Evolutionary conservation across 2,888 invertebrate genomes (phyloP), one percentile per base, ranked within the genome.

Genomic region (Clostera curtula): DNA sequence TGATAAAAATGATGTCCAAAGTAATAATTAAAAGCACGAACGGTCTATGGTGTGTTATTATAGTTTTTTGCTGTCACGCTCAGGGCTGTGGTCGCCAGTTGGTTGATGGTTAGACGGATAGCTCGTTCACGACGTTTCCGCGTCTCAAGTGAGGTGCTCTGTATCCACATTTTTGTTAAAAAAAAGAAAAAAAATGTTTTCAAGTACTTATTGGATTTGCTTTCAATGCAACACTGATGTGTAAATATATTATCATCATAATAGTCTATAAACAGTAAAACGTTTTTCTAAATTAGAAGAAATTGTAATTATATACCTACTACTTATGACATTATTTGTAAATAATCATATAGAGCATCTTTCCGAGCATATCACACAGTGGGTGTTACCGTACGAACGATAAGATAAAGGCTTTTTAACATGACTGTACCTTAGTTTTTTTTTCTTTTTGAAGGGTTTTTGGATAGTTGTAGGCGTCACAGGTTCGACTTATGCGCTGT

Each of bases 391-490:
- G 43, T 34, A 24, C 46, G 36, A 47, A 48, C 36, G 34, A 50
- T 44, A 47, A 47, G 51, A 55, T 59, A 60, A 59, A 50, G 49
- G 44, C 40, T 59, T 59, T 59, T 58, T 58, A 54, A 59, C 59
- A 49, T 51, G 52, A 56, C 43, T 43, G 40, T 55, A 55, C 49
- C 37, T 45, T 34, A 34, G 24, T 3, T 2, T 19, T 28, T 38
- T 36, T 49, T 34, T 10, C 10, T 23, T 23, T 23, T 23, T 22
- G 12, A 22, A 4, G 7, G 9, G 10, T 23, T 23, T 23, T 23
- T 15, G 23, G 14, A 15, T 15, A 23, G 23, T 23, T 6, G 14
- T 15, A 9, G 15, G 6, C n/a, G n/a, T n/a, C n/a, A n/a, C n/a
- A n/a, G n/a, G n/a, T n/a, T n/a, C n/a, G n/a, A n/a, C n/a, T n/a